Percentiles rank a stretch among this genome's conserved stretches.
These are phyloP conservation scores for Drosophila affinis DNA, from an alignment of 2,888 invertebrate genomes.

Conservation along the genomic window DNA sequence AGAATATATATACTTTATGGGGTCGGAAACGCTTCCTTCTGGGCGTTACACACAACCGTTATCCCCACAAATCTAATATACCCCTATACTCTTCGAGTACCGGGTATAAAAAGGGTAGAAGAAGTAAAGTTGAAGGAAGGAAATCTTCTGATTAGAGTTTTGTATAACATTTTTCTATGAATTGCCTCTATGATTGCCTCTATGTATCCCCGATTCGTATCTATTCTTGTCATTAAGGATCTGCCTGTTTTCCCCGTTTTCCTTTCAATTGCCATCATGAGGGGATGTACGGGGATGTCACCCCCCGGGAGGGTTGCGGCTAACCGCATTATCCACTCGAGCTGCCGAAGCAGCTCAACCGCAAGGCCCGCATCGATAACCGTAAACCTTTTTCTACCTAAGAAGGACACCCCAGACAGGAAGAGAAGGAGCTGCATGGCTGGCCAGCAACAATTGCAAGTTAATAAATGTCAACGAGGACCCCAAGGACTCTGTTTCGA, in stretches of 20 bases:
- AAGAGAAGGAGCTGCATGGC: conserved; percentile 10
- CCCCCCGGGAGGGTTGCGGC: conserved; percentile 1
- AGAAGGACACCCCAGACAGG: conserved; percentile 7
- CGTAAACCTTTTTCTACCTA: conserved; percentile 21
- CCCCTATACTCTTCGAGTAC: too few species aligned
- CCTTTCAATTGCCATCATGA: neutral
- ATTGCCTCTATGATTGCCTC: neutral
- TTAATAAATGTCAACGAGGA: conserved; percentile 73
- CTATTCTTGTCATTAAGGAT: too few species aligned
- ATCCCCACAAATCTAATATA: too few species aligned
- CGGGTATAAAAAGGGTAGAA: too few species aligned
- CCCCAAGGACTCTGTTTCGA: conserved; percentile 43
- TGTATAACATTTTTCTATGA: neutral
- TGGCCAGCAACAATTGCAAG: conserved; percentile 58
- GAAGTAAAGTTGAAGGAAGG: too few species aligned
- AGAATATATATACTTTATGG: too few species aligned
- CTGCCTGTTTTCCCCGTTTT: neutral
- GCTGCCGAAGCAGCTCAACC: conserved; percentile 9
- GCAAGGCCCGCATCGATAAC: conserved; percentile 29
- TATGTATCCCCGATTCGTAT: neutral
- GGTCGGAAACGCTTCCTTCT: too few species aligned
- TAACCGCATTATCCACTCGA: conserved; percentile 23
- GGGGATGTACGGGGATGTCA: neutral
- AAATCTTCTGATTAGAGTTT: too few species aligned
- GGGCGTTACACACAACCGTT: too few species aligned